Conservation (phyloP, 2,797 vertebrate genomes). For the Acrossocheilus wenchowensis region DNA sequence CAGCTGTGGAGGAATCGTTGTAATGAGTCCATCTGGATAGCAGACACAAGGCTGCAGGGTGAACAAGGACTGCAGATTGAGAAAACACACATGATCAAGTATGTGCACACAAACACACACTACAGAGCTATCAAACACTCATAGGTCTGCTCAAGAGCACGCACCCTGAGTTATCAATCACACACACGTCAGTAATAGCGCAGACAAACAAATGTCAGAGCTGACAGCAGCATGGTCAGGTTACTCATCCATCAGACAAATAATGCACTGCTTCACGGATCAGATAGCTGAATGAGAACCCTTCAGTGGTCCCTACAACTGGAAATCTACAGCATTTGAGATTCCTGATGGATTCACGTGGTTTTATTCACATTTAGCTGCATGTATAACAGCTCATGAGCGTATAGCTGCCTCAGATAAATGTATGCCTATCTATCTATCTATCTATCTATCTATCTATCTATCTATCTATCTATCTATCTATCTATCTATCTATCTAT, state of each 20-base stretch:
- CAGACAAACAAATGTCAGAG: slow-evolving; percentile 47
- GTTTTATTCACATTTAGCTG: neutral
- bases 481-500: no score
- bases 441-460: neutral
- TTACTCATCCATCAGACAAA: slow-evolving; percentile 43
- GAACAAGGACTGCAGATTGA: neutral
- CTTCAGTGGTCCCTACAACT: neutral
- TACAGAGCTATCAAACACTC: slow-evolving; percentile 21
- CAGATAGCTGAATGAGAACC: slow-evolving; percentile 18
- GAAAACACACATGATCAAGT: slow-evolving; percentile 10
- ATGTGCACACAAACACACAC: slow-evolving; percentile 3
- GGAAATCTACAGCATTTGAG: slow-evolving; percentile 1
- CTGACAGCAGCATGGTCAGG: slow-evolving; percentile 24
- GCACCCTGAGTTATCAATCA: slow-evolving; percentile 31
- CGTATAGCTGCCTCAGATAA: neutral
- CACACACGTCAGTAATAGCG: slow-evolving; percentile 14
- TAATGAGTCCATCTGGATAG: slow-evolving; percentile 47
- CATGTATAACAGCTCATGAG: neutral
- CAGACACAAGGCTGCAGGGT: slow-evolving; percentile 16
- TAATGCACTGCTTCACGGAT: slow-evolving; percentile 35
- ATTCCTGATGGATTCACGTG: neutral
- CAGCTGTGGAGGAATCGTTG: slow-evolving; percentile 41
- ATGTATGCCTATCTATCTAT: neutral
- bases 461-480: no score
- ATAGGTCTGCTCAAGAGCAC: neutral